Evolutionary conservation across 2,113 vertebrate species (phyloP).

Genomic region (Odobenus rosmarus): DNA sequence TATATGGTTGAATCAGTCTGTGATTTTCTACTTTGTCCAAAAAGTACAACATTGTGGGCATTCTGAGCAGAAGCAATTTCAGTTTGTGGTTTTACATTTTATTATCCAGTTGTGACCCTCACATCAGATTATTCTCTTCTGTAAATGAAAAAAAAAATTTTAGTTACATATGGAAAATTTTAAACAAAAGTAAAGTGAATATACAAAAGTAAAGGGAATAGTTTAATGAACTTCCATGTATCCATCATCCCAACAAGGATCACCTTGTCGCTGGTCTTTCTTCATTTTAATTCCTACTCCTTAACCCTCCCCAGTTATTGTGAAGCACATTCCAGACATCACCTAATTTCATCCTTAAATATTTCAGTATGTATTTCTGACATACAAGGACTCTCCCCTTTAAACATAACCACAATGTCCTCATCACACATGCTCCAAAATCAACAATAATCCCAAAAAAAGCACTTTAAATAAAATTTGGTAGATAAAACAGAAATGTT

Average conservation of each 20-base stretch:
- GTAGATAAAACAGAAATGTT: constrained; percentile 62
- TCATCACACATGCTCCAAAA: constrained; percentile 56
- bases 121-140: background rate
- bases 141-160: background rate
- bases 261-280: background rate
- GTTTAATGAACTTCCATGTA: background rate
- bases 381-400: constrained; percentile 14
- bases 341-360: constrained; percentile 62
- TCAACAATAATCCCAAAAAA: constrained; percentile 49
- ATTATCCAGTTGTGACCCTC: background rate
- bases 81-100: background rate
- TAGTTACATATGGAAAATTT: background rate
- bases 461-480: constrained; percentile 58
- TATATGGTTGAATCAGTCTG: background rate
- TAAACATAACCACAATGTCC: constrained; percentile 40
- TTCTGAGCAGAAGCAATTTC: background rate
- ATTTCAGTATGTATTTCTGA: constrained; percentile 57
- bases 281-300: background rate
- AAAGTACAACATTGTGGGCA: background rate
- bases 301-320: constrained; percentile 39
- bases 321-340: constrained; percentile 26
- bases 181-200: background rate
- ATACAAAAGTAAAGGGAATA: background rate
- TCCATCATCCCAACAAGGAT: background rate
- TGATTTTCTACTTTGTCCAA: background rate